Evolutionary conservation across 2,888 invertebrate species (phyloP).

Genomic region (Rhagonycha lutea): DNA sequence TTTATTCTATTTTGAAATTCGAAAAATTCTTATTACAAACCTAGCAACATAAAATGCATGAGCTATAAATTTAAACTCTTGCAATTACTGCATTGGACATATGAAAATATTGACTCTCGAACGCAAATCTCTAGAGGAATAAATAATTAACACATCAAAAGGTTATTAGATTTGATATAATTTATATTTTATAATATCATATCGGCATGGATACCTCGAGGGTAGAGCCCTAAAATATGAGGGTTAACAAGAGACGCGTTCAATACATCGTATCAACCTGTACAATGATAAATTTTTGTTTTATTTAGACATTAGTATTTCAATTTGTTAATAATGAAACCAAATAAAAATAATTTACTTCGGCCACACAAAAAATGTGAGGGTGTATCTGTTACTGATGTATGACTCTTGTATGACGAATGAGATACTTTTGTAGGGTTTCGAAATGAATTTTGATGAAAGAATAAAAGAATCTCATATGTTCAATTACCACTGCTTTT

Average conservation of each 20-base stretch:
- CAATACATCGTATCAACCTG: constrained; percentile 32
- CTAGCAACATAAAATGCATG: background rate
- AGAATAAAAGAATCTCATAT: constrained; percentile 1
- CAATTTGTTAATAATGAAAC: background rate
- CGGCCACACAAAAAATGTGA: background rate
- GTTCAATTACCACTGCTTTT: background rate
- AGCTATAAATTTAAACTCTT: background rate
- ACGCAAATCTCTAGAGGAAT: constrained; percentile 23
- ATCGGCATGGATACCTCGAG: constrained; percentile 6
- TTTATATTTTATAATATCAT: constrained; percentile 49
- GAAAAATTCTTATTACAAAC: background rate
- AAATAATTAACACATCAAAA: constrained; percentile 48
- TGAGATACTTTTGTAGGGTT: constrained; percentile 17
- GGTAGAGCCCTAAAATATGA: constrained; percentile 8
- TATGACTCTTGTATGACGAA: constrained; percentile 10
- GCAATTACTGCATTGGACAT: background rate
- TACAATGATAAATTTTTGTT: constrained; percentile 13
- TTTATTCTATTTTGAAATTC: background rate
- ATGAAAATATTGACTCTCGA: background rate
- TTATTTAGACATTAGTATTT: background rate
- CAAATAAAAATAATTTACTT: background rate
- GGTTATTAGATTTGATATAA: constrained; percentile 47
- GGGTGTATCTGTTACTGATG: constrained; percentile 22
- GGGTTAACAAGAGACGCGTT: constrained; percentile 18
- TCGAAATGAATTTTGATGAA: constrained; percentile 13